Base-by-base conservation (phyloP, 2,888 invertebrate genomes). In the Augiades crinisus region DNA sequence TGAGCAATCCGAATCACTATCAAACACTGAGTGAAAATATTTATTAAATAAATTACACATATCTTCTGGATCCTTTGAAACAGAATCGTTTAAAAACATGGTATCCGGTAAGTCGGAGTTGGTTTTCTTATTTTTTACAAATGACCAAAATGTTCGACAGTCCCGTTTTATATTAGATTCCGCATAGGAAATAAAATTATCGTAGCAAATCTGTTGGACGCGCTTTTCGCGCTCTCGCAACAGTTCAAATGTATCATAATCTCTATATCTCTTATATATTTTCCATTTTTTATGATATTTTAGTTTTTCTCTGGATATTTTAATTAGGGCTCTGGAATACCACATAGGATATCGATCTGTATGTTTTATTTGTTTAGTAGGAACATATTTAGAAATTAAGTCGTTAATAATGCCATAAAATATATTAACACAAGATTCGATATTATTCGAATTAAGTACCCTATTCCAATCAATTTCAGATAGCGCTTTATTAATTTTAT, bases 231-330 rank as follows among this genome's bases (percentile, higher is more conserved):
- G 36, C n/a, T 36, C 36, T 1, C 36, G 36, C 5, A 36, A n/a
- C 5, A 19, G n/a, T 36, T 36, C 2, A 19, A 36, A 36, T 5
- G 36, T 36, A 4, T 10, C 19, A 12, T 31, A 31, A 12, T 31
- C 31, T n/a, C 31, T 31, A 1, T 12, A n/a, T 12, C 12, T 31
- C 0, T 12, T 12, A 10, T 31, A 17, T 3, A 36, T 37, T 21
- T 37, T 37, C 37, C 37, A 37, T 37, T 37, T 37, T 19, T 10
- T 37, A 19, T 37, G 19, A 12, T 10, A 10, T 19, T 21, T 36
- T 2, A 17, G 17, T 36, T 36, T 36, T n/a, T 36, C 36, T 17
- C 17, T 36, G 2, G 17, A 8, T 1, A 37, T 37, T 21, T 37
- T 37, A 5, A 37, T 37, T 5, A 37, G 10, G 1, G 37, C 37